These are phyloP conservation scores for Hydra vulgaris DNA, from an alignment of 30 jellyfish, hydroid and myxozoan genomes.

Conservation along the genomic window DNA sequence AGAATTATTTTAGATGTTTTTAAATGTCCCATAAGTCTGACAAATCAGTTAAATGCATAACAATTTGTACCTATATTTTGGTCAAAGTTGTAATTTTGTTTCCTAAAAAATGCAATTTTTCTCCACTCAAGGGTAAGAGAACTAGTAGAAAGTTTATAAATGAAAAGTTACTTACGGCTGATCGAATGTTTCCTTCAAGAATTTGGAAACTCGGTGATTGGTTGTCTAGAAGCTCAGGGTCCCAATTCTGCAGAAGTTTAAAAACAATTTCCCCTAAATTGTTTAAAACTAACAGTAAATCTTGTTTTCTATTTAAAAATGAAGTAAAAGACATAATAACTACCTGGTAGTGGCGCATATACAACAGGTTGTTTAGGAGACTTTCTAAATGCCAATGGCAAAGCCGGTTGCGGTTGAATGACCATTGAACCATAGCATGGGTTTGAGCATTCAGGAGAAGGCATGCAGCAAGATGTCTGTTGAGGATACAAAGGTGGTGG, in stretches of 20 bases:
- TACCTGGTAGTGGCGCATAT: slow-evolving; percentile 33
- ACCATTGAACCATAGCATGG: slow-evolving; percentile 78
- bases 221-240: slow-evolving; percentile 54
- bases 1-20: too few species aligned
- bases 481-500: slow-evolving; percentile 67
- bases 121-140: too few species aligned
- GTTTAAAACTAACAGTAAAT: not conserved
- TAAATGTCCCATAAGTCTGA: too few species aligned
- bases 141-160: too few species aligned
- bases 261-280: slow-evolving; percentile 85
- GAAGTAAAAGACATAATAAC: not conserved
- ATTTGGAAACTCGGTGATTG: slow-evolving; percentile 74
- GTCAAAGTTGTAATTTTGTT: too few species aligned
- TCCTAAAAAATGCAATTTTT: too few species aligned
- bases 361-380: slow-evolving; percentile 22
- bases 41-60: too few species aligned
- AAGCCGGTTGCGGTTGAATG: slow-evolving; percentile 53
- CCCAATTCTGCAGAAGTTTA: slow-evolving; percentile 89
- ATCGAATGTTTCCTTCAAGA: slow-evolving; percentile 77
- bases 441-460: slow-evolving; percentile 78
- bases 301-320: not conserved
- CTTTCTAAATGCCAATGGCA: slow-evolving; percentile 16
- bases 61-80: too few species aligned
- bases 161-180: slow-evolving; percentile 69
- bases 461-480: slow-evolving; percentile 83